phyloP scores from a whole-genome alignment of 2,888 invertebrate species.

The Meiosimyza platycephala region DNA sequence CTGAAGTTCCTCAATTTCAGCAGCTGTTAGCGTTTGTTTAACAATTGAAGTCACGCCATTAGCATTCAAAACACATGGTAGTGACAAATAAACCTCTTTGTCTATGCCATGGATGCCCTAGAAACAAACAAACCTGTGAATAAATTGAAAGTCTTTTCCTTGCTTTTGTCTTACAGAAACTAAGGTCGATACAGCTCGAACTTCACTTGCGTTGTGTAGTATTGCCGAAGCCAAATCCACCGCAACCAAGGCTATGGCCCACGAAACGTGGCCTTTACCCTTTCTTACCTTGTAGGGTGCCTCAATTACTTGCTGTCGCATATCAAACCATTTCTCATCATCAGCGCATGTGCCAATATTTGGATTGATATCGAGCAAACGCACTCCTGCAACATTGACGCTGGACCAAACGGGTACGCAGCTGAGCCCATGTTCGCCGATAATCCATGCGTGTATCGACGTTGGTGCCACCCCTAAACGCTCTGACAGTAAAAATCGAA shows the following conservation, averaged over 20 bases:
- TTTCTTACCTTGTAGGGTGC: constrained; percentile 90
- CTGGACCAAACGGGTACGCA: constrained; percentile 95
- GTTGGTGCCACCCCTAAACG: constrained; percentile 83
- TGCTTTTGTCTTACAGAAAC: background rate
- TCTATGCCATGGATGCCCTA: constrained; percentile 85
- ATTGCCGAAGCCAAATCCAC: too few species aligned
- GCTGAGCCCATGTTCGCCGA: constrained; percentile 94
- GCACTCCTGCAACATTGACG: constrained; percentile 90
- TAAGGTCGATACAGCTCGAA: too few species aligned
- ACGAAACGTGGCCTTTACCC: constrained; percentile 90
- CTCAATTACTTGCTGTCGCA: constrained; percentile 85
- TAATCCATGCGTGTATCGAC: constrained; percentile 92
- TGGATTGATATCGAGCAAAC: constrained; percentile 82
- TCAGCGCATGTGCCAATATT: constrained; percentile 79
- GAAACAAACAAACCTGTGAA: background rate
- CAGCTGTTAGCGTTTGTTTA: constrained; percentile 76
- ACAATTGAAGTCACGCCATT: constrained; percentile 80
- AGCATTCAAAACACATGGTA: constrained; percentile 83
- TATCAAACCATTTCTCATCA: constrained; percentile 80
- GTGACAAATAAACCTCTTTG: constrained; percentile 85
- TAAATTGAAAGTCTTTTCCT: background rate
- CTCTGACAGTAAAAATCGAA: constrained; percentile 88
- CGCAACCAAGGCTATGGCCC: constrained; percentile 72
- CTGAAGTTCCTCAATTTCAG: constrained; percentile 73
- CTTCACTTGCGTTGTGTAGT: too few species aligned